Base-by-base conservation (phyloP, 2,113 vertebrate genomes). In the Megaptera novaeangliae region DNA sequence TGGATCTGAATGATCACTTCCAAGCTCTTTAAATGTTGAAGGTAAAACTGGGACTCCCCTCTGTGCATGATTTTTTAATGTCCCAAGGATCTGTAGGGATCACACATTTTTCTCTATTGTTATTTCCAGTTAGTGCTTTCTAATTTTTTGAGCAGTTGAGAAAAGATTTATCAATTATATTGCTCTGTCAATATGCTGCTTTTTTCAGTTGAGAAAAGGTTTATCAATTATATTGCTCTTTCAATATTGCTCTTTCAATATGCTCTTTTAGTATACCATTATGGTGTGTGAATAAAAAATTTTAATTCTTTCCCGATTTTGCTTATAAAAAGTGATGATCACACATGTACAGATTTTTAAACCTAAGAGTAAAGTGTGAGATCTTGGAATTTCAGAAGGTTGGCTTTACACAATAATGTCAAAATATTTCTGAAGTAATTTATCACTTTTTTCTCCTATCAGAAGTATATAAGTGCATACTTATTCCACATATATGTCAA, bases 401-500 rank as follows among this genome's bases (percentile, higher is more conserved):
- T 21, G 18, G 5, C 18, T 52, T 77, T n/a, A 77, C 17, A 52
- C 31, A 13, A 52, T 77, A 6, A 77, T 52, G 9, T n/a, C 46
- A 52, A 77, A 21, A 34, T 75, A 46, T 34, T 77, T 52, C 46
- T 77, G 46, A 77, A 77, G 20, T 52, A 34, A 21, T 52, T n/a
- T 77, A n/a, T 77, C 1, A 34, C 2, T 69, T 41, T 39, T 36
- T 55, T 49, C 34, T 17, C 39, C 14, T 39, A 17, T 13, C 10
- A 18, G 15, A 31, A 82, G 21, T 41, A 10, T 6, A 5, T 36
- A 12, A 77, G 31, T 14, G 21, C 29, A 10, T 7, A 20, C 15
- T 3, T 23, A 5, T n/a, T 41, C 49, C 29, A 23, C 0, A 3
- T 4, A 13, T 12, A 44, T 44, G 12, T 15, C 4, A 27, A 17